Conservation (phyloP, 2,113 vertebrate species). For the Columba janthina region DNA sequence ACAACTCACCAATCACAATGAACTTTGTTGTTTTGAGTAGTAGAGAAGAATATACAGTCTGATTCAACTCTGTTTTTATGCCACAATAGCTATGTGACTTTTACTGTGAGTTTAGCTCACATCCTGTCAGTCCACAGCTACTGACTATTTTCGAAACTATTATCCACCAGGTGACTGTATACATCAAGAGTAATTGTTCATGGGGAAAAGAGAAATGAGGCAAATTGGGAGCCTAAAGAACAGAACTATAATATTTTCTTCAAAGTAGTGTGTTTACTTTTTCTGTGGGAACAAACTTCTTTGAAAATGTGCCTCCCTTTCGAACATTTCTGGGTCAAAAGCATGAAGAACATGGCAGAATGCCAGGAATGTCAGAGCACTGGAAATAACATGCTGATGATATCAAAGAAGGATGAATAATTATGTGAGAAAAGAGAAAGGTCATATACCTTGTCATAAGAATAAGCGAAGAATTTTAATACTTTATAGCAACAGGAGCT, state of each 20-base stretch:
- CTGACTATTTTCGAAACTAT: neutral
- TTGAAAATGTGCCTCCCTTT: neutral
- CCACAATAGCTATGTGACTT: neutral
- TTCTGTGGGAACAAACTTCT: neutral
- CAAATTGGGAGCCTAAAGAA: neutral
- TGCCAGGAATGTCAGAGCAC: slow-evolving; percentile 32
- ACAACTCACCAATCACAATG: neutral
- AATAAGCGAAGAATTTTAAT: slow-evolving; percentile 24
- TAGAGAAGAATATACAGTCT: neutral
- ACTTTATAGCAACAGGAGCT: neutral
- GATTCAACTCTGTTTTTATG: neutral
- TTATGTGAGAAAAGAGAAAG: slow-evolving; percentile 49
- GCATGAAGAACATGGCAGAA: neutral
- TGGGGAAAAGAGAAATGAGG: neutral
- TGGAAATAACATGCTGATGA: slow-evolving; percentile 16
- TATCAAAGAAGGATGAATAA: slow-evolving; percentile 53
- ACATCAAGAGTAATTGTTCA: neutral
- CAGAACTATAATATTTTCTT: neutral
- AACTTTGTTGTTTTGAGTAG: neutral
- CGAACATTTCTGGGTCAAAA: slow-evolving; percentile 24
- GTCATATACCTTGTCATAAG: slow-evolving; percentile 41
- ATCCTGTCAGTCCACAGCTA: neutral
- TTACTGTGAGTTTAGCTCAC: neutral
- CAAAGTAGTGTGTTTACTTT: neutral
- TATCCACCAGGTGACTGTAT: neutral